Conservation (phyloP, 2,888 invertebrate species). For the Leucophenga maculata region DNA sequence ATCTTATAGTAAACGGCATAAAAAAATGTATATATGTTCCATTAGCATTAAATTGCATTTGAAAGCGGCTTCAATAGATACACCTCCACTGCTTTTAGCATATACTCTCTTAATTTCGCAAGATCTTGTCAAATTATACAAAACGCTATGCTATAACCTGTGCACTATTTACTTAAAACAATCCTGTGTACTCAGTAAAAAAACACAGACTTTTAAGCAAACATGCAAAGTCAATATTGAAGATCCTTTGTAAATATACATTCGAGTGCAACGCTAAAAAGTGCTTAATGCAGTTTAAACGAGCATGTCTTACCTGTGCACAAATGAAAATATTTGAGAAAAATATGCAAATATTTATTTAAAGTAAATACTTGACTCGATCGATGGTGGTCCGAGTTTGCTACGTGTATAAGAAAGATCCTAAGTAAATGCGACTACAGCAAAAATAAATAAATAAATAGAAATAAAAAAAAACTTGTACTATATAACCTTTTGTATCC, state of each 20-base stretch:
- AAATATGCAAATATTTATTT: slow-evolving; percentile 19
- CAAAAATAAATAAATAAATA: slow-evolving; percentile 1
- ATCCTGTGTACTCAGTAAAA: background rate
- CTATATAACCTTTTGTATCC: background rate
- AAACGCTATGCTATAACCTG: slow-evolving; percentile 9
- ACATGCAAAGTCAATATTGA: background rate
- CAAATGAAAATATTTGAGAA: background rate
- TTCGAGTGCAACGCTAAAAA: too few species aligned
- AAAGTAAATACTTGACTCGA: background rate
- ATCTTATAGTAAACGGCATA: too few species aligned
- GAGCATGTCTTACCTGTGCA: too few species aligned
- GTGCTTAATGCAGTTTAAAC: too few species aligned
- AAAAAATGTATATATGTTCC: too few species aligned
- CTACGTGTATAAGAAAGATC: background rate
- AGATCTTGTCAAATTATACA: background rate
- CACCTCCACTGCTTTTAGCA: background rate
- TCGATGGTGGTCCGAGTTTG: slow-evolving; percentile 9
- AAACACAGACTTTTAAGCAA: background rate
- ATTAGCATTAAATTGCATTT: too few species aligned
- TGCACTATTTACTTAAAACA: background rate
- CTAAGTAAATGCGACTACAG: background rate
- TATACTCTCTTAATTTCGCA: slow-evolving; percentile 5
- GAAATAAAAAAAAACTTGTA: background rate
- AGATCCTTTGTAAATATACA: slow-evolving; percentile 13
- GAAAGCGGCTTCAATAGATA: too few species aligned